Base-by-base conservation (phyloP, 2,113 vertebrate genomes). In the Erythrocebus patas region DNA sequence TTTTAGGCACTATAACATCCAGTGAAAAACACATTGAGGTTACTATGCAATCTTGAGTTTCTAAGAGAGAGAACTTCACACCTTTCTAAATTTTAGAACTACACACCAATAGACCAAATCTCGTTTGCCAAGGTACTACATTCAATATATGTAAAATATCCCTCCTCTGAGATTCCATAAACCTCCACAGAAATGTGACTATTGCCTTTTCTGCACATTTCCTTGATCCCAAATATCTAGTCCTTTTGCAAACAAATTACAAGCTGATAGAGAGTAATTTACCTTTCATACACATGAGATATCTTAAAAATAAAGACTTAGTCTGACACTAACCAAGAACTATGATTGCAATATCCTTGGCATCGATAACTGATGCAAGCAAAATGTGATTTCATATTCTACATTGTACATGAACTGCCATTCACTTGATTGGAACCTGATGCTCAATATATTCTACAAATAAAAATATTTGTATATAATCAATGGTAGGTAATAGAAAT, bases 71-170 rank as follows among this genome's bases (percentile, higher is more conserved):
- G 83, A 94, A 97, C 16, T 81, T 91, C 85, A 16, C 50, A 91
- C 76, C 40, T 92, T 85, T 90, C 57, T 88, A 82, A 94, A 93
- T 85, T 90, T 93, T 92, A 95, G 81, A 59, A 90, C 52, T 88
- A 13, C 0, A 22, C 1, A 40, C 52, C 40, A 81, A 66, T 27
- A 52, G 38, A 22, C 38, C 48, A 76, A 70, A 93, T 72, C 32
- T 90, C 92, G 8, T 94, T 86, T 87, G 85, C 70, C 66, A 94
- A 81, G 70, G 78, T 6, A 43, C 48, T 59, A 30, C 89, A 86
- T n/a, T 59, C 48, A 88, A 82, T 18, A 12, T 30, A 86, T 70
- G 61, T 83, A 57, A 14, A 80, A 68, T 27, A 25, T 61, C 11
- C 10, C 25, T 91, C 72, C 52, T 88, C 57, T 20, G 52, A 95